A percentile compares a stretch with the other conserved stretches of the same genome.
These are phyloP conservation scores for Setophaga petechia DNA, from an alignment of 2,113 vertebrate species.

Conservation along the genomic window DNA sequence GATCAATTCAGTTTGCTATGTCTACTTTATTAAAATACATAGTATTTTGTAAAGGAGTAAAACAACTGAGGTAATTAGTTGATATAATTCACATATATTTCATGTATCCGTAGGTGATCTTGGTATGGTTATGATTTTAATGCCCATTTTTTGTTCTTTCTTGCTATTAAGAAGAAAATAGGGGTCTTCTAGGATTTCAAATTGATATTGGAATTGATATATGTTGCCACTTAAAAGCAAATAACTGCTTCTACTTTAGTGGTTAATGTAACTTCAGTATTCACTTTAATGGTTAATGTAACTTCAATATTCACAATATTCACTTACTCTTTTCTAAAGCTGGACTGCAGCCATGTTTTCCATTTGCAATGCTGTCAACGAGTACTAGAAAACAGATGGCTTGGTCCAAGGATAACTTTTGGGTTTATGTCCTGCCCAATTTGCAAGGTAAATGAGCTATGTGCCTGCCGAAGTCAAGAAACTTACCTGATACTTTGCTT, in stretches of 20 bases:
- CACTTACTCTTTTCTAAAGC: conserved; percentile 70
- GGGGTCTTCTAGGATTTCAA: not conserved
- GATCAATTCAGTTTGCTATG: not conserved
- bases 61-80: not conserved
- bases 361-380: conserved; percentile 95
- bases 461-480: not conserved
- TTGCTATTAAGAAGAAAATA: not conserved
- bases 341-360: conserved; percentile 98
- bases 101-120: not conserved
- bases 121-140: not conserved
- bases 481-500: not conserved
- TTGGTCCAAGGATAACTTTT: conserved; percentile 96
- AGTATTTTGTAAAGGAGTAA: not conserved
- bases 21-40: not conserved
- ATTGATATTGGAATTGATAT: not conserved
- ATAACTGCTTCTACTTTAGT: not conserved
- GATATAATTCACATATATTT: not conserved
- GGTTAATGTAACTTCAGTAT: not conserved
- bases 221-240: not conserved
- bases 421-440: conserved; percentile 99
- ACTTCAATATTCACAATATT: not conserved
- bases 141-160: not conserved
- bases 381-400: conserved; percentile 97
- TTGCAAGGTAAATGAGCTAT: conserved; percentile 86
- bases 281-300: not conserved